A percentile compares a stretch with the other conserved stretches of the same genome.
phyloP scores from a whole-genome alignment of 1,140 invertebrate species.

The Charaxes varanes region DNA sequence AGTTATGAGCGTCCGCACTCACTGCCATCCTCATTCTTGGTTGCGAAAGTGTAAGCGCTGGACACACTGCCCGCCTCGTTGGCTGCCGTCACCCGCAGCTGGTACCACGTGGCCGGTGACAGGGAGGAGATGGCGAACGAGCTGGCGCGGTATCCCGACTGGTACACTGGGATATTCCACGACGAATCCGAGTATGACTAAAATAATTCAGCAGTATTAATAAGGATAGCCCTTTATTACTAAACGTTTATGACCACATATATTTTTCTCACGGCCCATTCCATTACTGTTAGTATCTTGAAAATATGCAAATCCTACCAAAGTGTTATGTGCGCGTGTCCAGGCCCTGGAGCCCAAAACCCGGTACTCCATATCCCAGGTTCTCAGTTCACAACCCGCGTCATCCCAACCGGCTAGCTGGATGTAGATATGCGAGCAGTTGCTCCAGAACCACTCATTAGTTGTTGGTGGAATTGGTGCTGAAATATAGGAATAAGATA shows the following conservation, averaged over 20 bases:
- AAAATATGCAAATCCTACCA: constrained; percentile 39
- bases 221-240: too few relatives aligned
- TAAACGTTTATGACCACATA: too few relatives aligned
- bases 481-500: too few relatives aligned
- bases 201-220: constrained; percentile 7
- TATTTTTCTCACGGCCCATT: too few relatives aligned
- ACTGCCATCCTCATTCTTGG: constrained; percentile 86
- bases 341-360: constrained; percentile 37
- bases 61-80: constrained; percentile 87
- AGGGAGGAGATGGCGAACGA: constrained; percentile 76
- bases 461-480: constrained; percentile 51
- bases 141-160: constrained; percentile 78
- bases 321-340: constrained; percentile 39
- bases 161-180: constrained; percentile 81
- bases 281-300: too few relatives aligned
- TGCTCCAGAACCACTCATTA: constrained; percentile 65
- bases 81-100: constrained; percentile 83
- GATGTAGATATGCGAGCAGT: constrained; percentile 47
- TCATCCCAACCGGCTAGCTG: constrained; percentile 58
- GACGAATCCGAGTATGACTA: constrained; percentile 44
- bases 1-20: too few relatives aligned
- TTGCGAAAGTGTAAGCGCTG: constrained; percentile 85
- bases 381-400: constrained; percentile 45
- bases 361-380: constrained; percentile 50
- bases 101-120: constrained; percentile 86